phyloP scores from a whole-genome alignment of 1,140 invertebrate genomes.

The Odontomachus brunneus region DNA sequence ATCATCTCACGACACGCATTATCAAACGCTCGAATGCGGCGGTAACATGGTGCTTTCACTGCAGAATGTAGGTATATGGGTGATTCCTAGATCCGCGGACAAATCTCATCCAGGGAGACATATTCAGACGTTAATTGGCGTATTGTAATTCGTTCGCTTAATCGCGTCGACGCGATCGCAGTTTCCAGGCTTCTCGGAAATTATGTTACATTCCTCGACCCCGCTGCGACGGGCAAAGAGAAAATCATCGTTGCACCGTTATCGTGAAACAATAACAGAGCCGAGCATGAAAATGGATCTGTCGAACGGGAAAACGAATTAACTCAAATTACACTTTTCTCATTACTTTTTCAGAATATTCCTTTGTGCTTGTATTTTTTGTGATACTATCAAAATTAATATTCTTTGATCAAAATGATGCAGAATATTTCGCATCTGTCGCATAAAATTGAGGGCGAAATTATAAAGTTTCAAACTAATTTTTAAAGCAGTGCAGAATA shows the following conservation, averaged over 20 bases:
- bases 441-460: too few species aligned
- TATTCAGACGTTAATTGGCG: slow-evolving; percentile 15
- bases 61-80: slow-evolving; percentile 64
- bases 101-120: slow-evolving; percentile 3
- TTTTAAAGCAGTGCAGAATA: too few species aligned
- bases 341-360: too few species aligned
- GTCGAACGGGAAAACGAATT: not conserved
- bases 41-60: slow-evolving; percentile 42
- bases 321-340: too few species aligned
- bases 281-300: slow-evolving; percentile 38
- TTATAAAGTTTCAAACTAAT: too few species aligned
- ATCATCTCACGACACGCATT: slow-evolving; percentile 50
- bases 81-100: slow-evolving; percentile 55
- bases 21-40: slow-evolving; percentile 39
- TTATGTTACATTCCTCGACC: slow-evolving; percentile 11
- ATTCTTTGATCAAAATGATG: too few species aligned
- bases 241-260: slow-evolving; percentile 1
- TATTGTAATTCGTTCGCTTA: slow-evolving; percentile 28
- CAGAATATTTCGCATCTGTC: too few species aligned
- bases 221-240: not conserved
- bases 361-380: too few species aligned
- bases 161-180: not conserved
- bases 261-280: not conserved
- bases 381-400: too few species aligned
- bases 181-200: slow-evolving; percentile 20